Evolutionary conservation across 1,140 invertebrate species (phyloP), one percentile per base, ranked within the genome.

Genomic region (Anagrus nilaparvatae): DNA sequence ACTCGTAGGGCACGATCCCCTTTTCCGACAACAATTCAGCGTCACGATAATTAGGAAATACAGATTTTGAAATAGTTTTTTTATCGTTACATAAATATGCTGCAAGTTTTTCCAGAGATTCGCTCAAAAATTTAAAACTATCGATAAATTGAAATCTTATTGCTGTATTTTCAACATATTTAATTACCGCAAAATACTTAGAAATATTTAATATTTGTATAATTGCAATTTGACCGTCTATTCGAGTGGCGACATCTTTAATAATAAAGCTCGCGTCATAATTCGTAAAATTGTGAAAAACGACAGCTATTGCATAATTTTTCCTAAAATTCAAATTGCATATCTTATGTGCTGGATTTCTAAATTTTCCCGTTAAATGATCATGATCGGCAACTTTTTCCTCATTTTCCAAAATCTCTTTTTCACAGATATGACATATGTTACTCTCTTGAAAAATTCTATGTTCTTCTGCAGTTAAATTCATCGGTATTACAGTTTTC

Each of bases 1-100:
- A 61, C 37, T 63, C 58, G 44, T 64, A 66, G 16, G 52, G 54
- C 38, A 54, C 52, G 33, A 57, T 33, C 39, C 48, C 44, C 30
- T n/a, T 53, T 53, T 24, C 40, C 4, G 30, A 44, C 5, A 54
- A 10, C 14, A 49, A 38, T 27, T 49, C 19, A 36, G 48, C 46
- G 39, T 50, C n/a, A 6, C 42, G 14, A 4, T 35, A 24, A 27
- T 29, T 40, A 13, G 8, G 12, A 20, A 13, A 46, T 40, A 46
- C 20, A 27, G 36, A 31, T 4, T 18, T 24, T 13, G 34, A 43
- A 10, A 51, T 51, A 4, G 0, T 43, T 46, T 51, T 49, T 9
- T 42, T n/a, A 27, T 23, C 40, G 34, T 33, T n/a, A n/a, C 43
- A 5, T 5, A 54, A 40, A 50, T 46, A 46, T n/a, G 28, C 37